Evolutionary conservation across 2,113 vertebrate species (phyloP), one percentile per base, ranked within the genome.

Genomic region (Onychostoma macrolepis): DNA sequence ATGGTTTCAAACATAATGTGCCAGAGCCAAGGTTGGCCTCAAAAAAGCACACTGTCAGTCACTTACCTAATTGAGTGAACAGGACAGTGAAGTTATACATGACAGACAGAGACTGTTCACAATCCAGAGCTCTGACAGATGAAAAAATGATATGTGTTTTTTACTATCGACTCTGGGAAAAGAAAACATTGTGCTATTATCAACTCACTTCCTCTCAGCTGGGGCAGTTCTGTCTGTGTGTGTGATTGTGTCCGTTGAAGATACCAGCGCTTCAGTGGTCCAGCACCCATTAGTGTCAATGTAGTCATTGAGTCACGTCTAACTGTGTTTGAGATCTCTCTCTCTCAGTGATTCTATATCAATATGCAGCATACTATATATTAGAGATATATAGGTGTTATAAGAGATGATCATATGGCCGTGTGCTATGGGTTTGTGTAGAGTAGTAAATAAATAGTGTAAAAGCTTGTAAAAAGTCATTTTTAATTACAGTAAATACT

Each of bases 51-150:
- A 24, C 56, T 58, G 56, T n/a, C 56, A n/a, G 56, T 58, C 56
- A 10, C 0, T 10, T 58, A 58, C 24, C 21, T 58, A n/a, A 58
- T 58, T 58, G 50, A 65, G 41, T 38, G 26, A 58, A 74, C 12
- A 10, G 28, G 45, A 19, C 69, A 41, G 41, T 26, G 28, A 50
- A 30, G n/a, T 50, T 58, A 71, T 53, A 36, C 69, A 56, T 84
- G 43, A 80, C 63, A 72, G 65, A 41, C 11, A 72, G 67, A 79
- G 30, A 30, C 61, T 58, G 7, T 24, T 78, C 69, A 83, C 28
- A 48, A 30, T 88, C 61, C 65, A n/a, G 38, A 33, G 41, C 63
- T 30, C 80, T 86, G 80, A 83, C 79, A 88, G 48, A 78, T 43
- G 30, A 75, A 72, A 53, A 77, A 86, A 69, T 50, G 15, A 78